Conservation (phyloP, 2,113 vertebrate genomes). For the Furnarius figulus region DNA sequence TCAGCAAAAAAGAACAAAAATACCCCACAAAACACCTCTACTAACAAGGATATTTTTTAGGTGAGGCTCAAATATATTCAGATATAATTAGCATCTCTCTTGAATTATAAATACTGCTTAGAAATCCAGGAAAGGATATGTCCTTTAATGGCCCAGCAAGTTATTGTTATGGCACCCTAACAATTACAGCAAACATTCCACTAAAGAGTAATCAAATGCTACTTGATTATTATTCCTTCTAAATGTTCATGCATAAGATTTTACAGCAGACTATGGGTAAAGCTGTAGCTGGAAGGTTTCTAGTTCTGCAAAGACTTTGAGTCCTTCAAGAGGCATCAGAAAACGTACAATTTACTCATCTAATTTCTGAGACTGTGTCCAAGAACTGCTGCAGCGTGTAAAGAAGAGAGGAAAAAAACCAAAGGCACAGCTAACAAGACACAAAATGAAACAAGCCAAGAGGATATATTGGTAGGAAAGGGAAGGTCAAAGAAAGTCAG, state of each 20-base stretch:
- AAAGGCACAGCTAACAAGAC: neutral
- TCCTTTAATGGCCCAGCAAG: neutral
- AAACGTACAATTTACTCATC: neutral
- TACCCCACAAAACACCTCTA: neutral
- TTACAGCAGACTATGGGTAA: neutral
- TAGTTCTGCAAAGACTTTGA: neutral
- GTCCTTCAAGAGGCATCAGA: neutral
- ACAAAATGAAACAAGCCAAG: neutral
- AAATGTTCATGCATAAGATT: neutral
- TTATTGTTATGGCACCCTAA: neutral
- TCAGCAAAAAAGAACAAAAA: neutral
- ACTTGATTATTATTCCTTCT: neutral
- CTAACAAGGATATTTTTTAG: neutral
- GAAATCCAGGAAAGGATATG: neutral
- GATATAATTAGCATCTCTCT: neutral
- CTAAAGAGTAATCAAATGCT: neutral
- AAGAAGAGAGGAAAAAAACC: neutral
- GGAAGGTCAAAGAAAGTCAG: constrained; percentile 29
- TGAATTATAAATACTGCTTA: neutral
- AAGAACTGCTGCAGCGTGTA: neutral
- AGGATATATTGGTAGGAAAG: neutral
- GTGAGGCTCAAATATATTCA: neutral
- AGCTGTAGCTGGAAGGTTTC: neutral
- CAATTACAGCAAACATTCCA: neutral
- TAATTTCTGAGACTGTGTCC: neutral